phyloP scores from a whole-genome alignment of 2,113 vertebrate species.

The Phyllostomus hastatus region DNA sequence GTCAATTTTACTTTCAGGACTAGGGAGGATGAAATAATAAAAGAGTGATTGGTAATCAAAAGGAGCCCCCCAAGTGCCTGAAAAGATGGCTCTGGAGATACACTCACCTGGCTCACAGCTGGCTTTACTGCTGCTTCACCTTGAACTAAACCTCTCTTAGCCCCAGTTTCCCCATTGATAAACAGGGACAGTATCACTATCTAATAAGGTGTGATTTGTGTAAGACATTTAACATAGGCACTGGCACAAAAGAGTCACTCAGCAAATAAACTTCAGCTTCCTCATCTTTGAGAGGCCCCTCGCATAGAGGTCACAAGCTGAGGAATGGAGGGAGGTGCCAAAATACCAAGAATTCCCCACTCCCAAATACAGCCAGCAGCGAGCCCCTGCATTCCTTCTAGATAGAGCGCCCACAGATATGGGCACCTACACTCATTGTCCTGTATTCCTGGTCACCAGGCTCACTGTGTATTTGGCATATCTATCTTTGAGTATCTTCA shows the following conservation, averaged over 20 bases:
- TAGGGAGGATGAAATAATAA: neutral
- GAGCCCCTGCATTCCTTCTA: neutral
- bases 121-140: neutral
- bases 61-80: neutral
- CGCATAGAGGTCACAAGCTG: neutral
- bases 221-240: neutral
- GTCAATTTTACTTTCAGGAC: neutral
- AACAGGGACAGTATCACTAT: neutral
- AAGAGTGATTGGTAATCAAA: neutral
- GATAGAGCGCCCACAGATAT: neutral
- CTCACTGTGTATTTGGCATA: accelerated
- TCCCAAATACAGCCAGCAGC: neutral
- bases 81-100: neutral
- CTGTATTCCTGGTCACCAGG: neutral
- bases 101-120: neutral
- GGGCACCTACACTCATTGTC: neutral
- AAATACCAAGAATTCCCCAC: neutral
- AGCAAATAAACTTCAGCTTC: neutral
- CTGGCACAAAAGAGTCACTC: neutral
- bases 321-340: neutral
- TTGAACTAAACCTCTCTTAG: neutral
- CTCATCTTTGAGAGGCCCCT: neutral
- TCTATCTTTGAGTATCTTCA: neutral
- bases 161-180: neutral
- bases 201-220: neutral